Percentiles rank a stretch among this genome's conserved stretches.
These are phyloP conservation scores for Gastrophryne carolinensis DNA, from an alignment of 2,797 vertebrate genomes.

Conservation along the genomic window DNA sequence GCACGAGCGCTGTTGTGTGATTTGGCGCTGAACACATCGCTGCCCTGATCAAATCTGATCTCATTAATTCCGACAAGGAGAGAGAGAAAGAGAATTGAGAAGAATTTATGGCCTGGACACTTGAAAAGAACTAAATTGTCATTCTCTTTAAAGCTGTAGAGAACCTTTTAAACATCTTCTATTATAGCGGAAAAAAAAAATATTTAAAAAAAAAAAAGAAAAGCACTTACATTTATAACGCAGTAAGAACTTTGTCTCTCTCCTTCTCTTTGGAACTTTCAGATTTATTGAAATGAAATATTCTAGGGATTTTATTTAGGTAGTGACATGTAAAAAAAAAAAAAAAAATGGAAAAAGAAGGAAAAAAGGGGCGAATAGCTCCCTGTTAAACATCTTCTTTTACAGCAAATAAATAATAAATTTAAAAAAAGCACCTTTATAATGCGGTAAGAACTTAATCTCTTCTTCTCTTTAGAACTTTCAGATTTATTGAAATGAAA, in stretches of 20 bases:
- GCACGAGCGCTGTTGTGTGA: constrained; percentile 97
- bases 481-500: constrained; percentile 63
- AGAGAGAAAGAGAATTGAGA: constrained; percentile 94
- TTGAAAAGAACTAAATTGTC: constrained; percentile 92
- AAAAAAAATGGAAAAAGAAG: constrained; percentile 2
- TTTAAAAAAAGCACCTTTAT: no score
- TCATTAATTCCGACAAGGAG: constrained; percentile 99
- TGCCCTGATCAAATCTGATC: constrained; percentile 99
- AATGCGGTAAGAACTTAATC: no score
- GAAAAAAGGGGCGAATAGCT: background rate
- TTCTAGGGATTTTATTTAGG: constrained; percentile 68
- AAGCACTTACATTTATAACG: constrained; percentile 73
- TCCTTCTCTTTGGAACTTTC: constrained; percentile 68
- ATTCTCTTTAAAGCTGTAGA: constrained; percentile 84
- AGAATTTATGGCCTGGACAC: constrained; percentile 98
- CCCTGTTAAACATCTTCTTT: no score
- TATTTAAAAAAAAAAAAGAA: no score
- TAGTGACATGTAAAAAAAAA: constrained; percentile 4
- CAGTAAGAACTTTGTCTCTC: constrained; percentile 75
- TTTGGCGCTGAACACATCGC: constrained; percentile 99
- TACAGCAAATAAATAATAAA: no score
- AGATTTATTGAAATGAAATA: constrained; percentile 62
- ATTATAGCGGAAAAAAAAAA: no score
- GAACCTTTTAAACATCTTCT: constrained; percentile 83
- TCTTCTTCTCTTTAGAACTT: constrained; percentile 69